phyloP scores from a whole-genome alignment of 2,797 vertebrate genomes.

The Etheostoma nigrum region DNA sequence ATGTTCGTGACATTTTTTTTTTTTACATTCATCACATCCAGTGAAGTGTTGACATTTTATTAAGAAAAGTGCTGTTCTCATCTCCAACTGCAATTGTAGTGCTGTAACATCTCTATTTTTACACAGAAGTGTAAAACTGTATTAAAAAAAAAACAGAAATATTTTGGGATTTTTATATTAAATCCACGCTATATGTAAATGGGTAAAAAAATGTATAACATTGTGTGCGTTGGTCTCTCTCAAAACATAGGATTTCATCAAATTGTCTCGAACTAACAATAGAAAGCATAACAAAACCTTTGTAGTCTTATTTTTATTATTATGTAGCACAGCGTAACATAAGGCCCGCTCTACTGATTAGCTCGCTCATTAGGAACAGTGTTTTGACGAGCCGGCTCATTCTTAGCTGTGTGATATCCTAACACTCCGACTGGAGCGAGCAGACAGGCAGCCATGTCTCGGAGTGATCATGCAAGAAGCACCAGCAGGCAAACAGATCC shows the following conservation, averaged over 20 bases:
- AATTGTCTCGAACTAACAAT: constrained; percentile 8
- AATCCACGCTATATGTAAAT: background rate
- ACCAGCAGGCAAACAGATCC: constrained; percentile 63
- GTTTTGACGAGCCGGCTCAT: constrained; percentile 55
- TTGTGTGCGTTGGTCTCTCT: background rate
- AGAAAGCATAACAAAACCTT: constrained; percentile 11
- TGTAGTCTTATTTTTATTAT: constrained; percentile 15
- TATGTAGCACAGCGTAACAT: constrained; percentile 31
- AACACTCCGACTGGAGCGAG: constrained; percentile 35
- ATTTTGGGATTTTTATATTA: background rate
- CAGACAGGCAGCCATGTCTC: constrained; percentile 50
- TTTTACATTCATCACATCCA: background rate
- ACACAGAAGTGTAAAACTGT: background rate
- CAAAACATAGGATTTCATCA: constrained; percentile 24
- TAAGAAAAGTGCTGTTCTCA: background rate
- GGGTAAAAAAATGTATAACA: background rate
- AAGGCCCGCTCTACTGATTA: constrained; percentile 44
- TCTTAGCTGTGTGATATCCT: constrained; percentile 51
- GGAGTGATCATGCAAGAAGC: constrained; percentile 54
- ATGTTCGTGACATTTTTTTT: background rate
- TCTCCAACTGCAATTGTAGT: no score
- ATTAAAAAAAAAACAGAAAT: background rate
- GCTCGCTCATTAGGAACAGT: constrained; percentile 65
- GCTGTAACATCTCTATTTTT: background rate
- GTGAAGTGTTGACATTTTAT: constrained; percentile 21